Base-by-base conservation (phyloP, 64 coral and sea anemone species). In the Dendronephthya gigantea region DNA sequence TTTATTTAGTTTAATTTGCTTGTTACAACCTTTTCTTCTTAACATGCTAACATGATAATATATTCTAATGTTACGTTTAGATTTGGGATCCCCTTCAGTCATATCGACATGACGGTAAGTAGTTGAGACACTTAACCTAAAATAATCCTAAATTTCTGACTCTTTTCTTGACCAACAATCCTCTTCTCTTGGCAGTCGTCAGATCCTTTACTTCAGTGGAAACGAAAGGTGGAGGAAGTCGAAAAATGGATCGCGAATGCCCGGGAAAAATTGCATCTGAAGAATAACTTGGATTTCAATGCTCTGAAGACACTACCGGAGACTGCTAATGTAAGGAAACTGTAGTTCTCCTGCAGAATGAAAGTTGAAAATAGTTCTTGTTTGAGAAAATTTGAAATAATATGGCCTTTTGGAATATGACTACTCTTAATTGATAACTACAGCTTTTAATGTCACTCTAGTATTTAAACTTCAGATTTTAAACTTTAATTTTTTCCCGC, bases 61-160 rank as follows among this genome's bases (percentile, higher is more conserved):
- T 62, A 23, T 16, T 62, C 25, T 79, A 17, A 29, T 79, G 9
- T 34, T 35, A 17, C 58, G 5, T 79, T 35, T 39, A 79, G 72
- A 79, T 79, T 79, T 39, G 72, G 72, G 34, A 39, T 79, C 37
- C 32, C 30, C 4, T 79, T 79, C 72, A 79, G 72, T 79, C 72
- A 79, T 79, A 79, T 79, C 37, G 72, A 79, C 29, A 34, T 79
- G 72, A 39, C 11, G 9, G 72, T 79, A 79, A 36, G 36, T 79
- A 29, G 4, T 7, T 22, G 6, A 19, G 19, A 23, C 17, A 7
- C 8, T 17, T 23, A 17, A 6, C 19, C 25, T 62, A n/a, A 4
- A n/a, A 62, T n/a, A 6, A 0, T 27, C 19, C 8, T 1, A 7
- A 62, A 27, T 27, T 62, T 23, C 8, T 62, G 55, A 6, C 3